Evolutionary conservation across 2,113 vertebrate genomes (phyloP).

Genomic region (Steatornis caripensis): DNA sequence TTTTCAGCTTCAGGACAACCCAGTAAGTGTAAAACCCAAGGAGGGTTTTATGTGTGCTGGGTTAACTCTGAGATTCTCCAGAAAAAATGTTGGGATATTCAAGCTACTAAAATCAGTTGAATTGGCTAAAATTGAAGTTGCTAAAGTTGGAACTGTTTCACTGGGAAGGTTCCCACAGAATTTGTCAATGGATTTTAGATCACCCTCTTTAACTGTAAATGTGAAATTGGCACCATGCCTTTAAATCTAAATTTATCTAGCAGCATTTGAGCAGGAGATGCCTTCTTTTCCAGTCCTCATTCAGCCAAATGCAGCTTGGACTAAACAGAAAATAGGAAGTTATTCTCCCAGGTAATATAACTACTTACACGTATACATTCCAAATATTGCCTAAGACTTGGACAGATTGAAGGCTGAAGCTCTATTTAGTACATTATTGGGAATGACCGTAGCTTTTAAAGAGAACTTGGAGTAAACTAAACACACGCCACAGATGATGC

Average conservation of each 20-base stretch:
- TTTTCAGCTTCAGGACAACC: not conserved
- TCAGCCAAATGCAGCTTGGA: not conserved
- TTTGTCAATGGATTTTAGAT: conserved; percentile 1
- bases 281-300: not conserved
- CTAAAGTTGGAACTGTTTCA: not conserved
- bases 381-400: not conserved
- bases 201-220: not conserved
- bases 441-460: not conserved
- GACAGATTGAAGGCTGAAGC: not conserved
- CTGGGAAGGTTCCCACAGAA: not conserved
- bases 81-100: not conserved
- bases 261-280: not conserved
- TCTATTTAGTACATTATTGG: not conserved
- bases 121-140: not conserved
- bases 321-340: not conserved
- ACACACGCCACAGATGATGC: not conserved
- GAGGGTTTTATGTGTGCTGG: not conserved
- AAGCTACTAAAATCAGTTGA: not conserved
- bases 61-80: not conserved
- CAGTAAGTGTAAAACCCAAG: not conserved
- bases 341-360: not conserved
- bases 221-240: not conserved
- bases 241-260: not conserved
- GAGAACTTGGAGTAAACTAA: not conserved
- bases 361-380: not conserved